Evolutionary conservation across 2,797 vertebrate genomes (phyloP), one percentile per base, ranked within the genome.

Genomic region (Thamnophis elegans): DNA sequence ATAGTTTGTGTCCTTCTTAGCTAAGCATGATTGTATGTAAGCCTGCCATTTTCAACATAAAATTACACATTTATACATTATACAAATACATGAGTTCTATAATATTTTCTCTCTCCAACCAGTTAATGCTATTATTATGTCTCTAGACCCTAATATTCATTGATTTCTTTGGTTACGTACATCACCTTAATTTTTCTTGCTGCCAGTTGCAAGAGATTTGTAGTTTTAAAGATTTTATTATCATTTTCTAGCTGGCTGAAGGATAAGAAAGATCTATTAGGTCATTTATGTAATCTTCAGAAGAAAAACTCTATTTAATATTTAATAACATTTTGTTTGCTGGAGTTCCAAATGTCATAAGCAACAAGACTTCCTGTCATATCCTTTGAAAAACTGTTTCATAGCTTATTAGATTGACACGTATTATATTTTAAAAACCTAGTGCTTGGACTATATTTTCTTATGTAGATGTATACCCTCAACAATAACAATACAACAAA

Each of bases 271-370:
- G 68, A 65, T 65, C 90, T 85, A 65, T 65, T 94, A 90, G 87
- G 47, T 94, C 94, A 91, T 93, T 62, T 94, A 86, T 95, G 86
- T 89, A 73, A 82, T 92, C 89, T 94, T 11, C 16, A 94, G 89
- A 2, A 89, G 90, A 0, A 0, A 89, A 88, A 88, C 42, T n/a
- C 85, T 92, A 55, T 92, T 92, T 86, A 85, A 68, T 36, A 85
- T 85, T 91, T 94, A 91, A 92, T 85, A 92, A 56, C 87, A 94
- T 96, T 95, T 94, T 94, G 94, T 94, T 60, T 94, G 56, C 0
- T 94, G 88, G 68, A 87, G n/a, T 93, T 91, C 53, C 94, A 86
- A 87, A 0, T 85, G 68, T 93, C 91, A 92, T 86, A 88, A 93
- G 89, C 85, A 90, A 88, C 68, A 32, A 91, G 58, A 28, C 11